Evolutionary conservation across 2,797 vertebrate species (phyloP), one percentile per base, ranked within the genome.

Genomic region (Borostomias antarcticus): DNA sequence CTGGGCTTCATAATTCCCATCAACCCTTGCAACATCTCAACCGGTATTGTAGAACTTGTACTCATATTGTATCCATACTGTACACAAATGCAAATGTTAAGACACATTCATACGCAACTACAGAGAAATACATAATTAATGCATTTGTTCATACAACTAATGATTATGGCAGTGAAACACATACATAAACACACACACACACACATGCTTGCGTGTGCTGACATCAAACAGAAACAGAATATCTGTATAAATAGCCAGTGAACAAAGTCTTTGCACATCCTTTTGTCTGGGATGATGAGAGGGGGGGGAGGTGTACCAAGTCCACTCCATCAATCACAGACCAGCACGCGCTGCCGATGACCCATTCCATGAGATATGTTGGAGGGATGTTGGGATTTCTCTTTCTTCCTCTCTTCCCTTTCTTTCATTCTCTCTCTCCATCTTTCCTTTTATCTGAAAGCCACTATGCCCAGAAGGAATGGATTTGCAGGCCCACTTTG

Each of bases 401-500:
- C 40, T 57, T 66, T 68, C 73, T 72, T 69, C 54, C 64, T 0
- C 45, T 53, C 62, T 54, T 68, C 73, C 62, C 32, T 53, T 66
- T 50, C 64, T 25, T 48, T 63, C 30, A 1, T 2, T 32, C 56
- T 63, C 61, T 60, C 52, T 70, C 47, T 74, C 66, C 57, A 51
- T 70, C 68, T 70, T 68, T 88, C 76, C 82, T 87, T 89, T 89
- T 85, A 86, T 90, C 81, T 90, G 80, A 90, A 88, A 88, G 85
- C 80, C 78, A 82, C 69, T 83, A 85, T 85, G 86, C 89, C 91
- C 95, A 95, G 94, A 95, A 94, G 95, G 95, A 95, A 94, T 37
- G 86, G 89, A 95, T 95, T 95, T 95, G 88, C 87, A 87, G 75
- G 15, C 71, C 71, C 2, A 63, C 95, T 96, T 96, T 96, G 94